phyloP scores from a whole-genome alignment of 2,797 vertebrate species.

The Argyrosomus regius region DNA sequence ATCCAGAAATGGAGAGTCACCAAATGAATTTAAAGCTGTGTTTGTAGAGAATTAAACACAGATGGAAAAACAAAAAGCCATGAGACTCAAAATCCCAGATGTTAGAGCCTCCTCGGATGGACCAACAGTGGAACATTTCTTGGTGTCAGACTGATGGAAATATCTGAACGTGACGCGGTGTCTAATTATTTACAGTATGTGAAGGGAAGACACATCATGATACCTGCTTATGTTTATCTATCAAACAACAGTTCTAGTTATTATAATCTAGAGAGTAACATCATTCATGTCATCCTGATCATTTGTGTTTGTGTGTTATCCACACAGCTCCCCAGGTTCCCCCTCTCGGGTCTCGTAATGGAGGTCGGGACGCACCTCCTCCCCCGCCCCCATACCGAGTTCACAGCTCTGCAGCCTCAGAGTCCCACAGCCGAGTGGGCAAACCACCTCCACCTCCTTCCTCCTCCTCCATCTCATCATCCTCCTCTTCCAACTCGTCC shows the following conservation, averaged over 20 bases:
- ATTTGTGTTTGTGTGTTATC: slow-evolving; percentile 5
- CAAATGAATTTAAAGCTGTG: no score
- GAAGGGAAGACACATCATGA: neutral
- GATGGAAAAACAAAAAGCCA: neutral
- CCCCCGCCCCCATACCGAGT: slow-evolving; percentile 91
- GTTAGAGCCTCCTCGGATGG: neutral
- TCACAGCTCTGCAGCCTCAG: slow-evolving; percentile 80
- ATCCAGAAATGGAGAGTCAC: neutral
- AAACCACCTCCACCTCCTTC: slow-evolving; percentile 86
- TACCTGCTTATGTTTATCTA: no score
- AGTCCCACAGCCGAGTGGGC: slow-evolving; percentile 80
- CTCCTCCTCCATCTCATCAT: slow-evolving; percentile 79
- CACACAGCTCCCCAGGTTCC: slow-evolving; percentile 89
- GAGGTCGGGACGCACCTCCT: slow-evolving; percentile 90
- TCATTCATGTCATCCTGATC: neutral
- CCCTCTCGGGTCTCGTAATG: slow-evolving; percentile 86
- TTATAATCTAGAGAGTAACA: neutral
- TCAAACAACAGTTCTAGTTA: neutral
- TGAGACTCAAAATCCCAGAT: neutral
- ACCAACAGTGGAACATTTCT: neutral
- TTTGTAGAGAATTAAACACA: neutral
- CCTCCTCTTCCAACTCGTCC: slow-evolving; percentile 72
- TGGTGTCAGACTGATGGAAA: neutral
- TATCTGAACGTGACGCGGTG: neutral
- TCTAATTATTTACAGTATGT: neutral